A percentile compares a stretch with the other conserved stretches of the same genome.
Evolutionary conservation across 2,797 vertebrate genomes (phyloP).

Genomic region (Falco cherrug): DNA sequence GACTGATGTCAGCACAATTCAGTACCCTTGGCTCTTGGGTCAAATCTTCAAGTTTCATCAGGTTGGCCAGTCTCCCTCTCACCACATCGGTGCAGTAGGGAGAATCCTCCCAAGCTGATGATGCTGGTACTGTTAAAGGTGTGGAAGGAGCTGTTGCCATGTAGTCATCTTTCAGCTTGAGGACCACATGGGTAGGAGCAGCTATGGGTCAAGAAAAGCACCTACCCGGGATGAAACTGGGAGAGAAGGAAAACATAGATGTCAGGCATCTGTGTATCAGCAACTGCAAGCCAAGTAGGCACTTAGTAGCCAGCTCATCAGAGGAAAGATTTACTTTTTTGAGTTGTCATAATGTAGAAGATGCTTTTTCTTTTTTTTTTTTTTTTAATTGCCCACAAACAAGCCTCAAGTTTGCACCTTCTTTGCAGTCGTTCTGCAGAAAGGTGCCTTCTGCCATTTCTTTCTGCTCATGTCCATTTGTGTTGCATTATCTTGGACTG

Average conservation of each 20-base stretch:
- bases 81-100: accelerated
- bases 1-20: accelerated
- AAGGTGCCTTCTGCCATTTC: neutral
- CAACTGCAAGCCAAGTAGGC: neutral
- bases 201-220: neutral
- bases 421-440: neutral
- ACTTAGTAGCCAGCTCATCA: neutral
- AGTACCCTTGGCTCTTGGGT: accelerated
- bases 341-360: neutral
- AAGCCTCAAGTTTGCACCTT: neutral
- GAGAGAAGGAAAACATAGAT: neutral
- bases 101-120: neutral
- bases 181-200: neutral
- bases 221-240: neutral
- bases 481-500: neutral
- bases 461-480: neutral
- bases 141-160: neutral
- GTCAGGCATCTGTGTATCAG: neutral
- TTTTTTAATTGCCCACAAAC: neutral
- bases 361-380: neutral
- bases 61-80: neutral
- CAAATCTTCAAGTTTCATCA: neutral
- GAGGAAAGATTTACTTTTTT: neutral
- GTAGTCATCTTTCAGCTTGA: neutral
- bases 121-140: neutral